Base-by-base conservation (phyloP, 2,797 vertebrate genomes). In the Telmatherina bonti region DNA sequence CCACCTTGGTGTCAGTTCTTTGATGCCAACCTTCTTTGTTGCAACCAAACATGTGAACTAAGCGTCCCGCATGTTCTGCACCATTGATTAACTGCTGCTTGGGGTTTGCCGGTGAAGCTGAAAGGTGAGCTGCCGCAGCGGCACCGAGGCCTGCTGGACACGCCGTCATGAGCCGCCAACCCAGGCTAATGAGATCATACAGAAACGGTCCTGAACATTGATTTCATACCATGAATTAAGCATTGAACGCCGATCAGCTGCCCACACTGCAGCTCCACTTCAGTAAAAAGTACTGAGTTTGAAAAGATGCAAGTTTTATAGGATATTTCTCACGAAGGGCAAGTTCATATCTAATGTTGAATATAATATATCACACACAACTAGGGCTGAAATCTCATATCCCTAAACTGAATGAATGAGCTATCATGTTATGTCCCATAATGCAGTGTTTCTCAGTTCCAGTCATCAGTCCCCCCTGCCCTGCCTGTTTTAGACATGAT, bases 21-120 rank as follows among this genome's bases (percentile, higher is more conserved):
- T 65, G 51, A 68, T 27, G 47, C 62, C 68, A 10, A 67, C 67
- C 56, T 29, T 54, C 61, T 79, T 81, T 67, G 76, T 79, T 84
- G 53, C 57, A 35, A 72, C 78, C 79, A 76, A 82, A 87, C 80
- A 74, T 65, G 22, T 59, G 61, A 74, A 36, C 13, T 30, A 22
- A 20, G 58, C 38, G 30, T 26, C 62, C 70, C 36, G 0, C 31
- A 54, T 7, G 83, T 80, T 79, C 56, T 62, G 78, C 16, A 54
- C 20, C 89, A 92, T 90, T 63, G 90, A 92, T 91, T 81, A 85
- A 43, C 78, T 77, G 86, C 82, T 67, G 66, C 75, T 5, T 70
- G 58, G 41, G 81, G 75, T 85, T 84, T 72, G 67, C 70, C 64
- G 57, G 41, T 22, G 58, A 85, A 69, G 70, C 81, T 35, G 72